phyloP scores from a whole-genome alignment of 2,888 invertebrate genomes.

The Blera fallax region DNA sequence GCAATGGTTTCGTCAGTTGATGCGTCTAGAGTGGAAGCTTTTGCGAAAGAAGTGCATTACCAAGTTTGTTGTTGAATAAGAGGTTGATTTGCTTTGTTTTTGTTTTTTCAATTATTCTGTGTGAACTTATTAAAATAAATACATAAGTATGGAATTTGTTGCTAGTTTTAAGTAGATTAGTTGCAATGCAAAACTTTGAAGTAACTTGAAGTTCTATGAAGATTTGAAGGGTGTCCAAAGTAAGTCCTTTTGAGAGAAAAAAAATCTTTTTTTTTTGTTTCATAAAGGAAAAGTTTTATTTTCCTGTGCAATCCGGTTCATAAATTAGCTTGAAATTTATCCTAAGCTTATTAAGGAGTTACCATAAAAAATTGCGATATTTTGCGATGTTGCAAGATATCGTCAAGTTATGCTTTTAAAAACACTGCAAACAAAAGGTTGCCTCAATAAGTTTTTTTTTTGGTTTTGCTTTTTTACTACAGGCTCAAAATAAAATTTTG shows the following conservation, averaged over 20 bases:
- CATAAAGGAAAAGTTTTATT: not conserved
- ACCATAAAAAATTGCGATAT: no score
- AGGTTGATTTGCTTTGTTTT: not conserved
- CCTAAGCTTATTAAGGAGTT: not conserved
- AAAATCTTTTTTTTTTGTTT: not conserved
- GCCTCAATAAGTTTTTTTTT: no score
- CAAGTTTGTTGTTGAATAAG: not conserved
- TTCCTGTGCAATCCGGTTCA: not conserved
- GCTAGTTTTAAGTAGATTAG: not conserved
- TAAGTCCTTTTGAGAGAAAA: not conserved
- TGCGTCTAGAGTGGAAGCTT: not conserved
- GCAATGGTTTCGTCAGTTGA: not conserved
- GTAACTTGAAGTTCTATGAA: not conserved
- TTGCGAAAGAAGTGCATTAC: not conserved
- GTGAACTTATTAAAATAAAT: not conserved
- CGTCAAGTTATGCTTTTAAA: no score
- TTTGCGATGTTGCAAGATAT: not conserved
- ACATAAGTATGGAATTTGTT: not conserved
- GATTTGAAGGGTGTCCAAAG: not conserved
- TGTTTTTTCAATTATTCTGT: not conserved
- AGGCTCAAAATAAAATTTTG: no score
- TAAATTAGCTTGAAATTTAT: slow-evolving; percentile 3
- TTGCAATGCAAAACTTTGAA: not conserved
- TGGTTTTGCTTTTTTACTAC: no score
- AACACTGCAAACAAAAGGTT: no score